Evolutionary conservation across 2,113 vertebrate species (phyloP).

Genomic region (Plectropomus leopardus): DNA sequence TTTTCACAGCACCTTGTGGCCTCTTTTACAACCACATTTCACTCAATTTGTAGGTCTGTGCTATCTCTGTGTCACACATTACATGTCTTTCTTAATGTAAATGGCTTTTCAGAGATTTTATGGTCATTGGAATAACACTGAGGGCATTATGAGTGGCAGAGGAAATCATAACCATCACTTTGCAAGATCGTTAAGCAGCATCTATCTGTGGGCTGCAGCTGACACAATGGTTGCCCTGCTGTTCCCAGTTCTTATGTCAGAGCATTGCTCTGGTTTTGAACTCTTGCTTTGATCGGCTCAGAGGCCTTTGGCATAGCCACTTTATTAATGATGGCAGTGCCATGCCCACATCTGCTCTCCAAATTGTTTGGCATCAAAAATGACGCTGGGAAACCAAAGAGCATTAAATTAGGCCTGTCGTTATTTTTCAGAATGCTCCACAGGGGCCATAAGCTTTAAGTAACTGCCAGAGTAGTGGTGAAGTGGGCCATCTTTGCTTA

Average conservation of each 20-base stretch:
- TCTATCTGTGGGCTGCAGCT: slow-evolving; percentile 26
- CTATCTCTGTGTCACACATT: not conserved
- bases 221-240: slow-evolving; percentile 23
- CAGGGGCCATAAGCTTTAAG: not conserved
- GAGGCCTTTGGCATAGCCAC: not conserved
- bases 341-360: slow-evolving; percentile 37
- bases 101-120: slow-evolving; percentile 1
- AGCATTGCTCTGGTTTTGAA: slow-evolving; percentile 5
- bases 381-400: not conserved
- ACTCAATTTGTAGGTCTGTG: not conserved
- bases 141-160: slow-evolving; percentile 18
- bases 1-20: not conserved
- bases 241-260: slow-evolving; percentile 25
- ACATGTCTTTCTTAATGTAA: slow-evolving; percentile 3
- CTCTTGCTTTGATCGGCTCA: not conserved
- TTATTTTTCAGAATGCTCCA: not conserved
- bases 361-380: slow-evolving; percentile 34
- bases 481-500: not conserved
- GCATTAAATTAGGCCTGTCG: not conserved
- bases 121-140: slow-evolving; percentile 7
- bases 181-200: slow-evolving; percentile 13
- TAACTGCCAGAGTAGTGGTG: not conserved
- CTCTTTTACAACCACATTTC: not conserved
- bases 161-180: slow-evolving; percentile 14
- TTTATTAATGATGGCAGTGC: not conserved